phyloP scores from a whole-genome alignment of 2,888 invertebrate genomes.

The Malthinus flaveolus region DNA sequence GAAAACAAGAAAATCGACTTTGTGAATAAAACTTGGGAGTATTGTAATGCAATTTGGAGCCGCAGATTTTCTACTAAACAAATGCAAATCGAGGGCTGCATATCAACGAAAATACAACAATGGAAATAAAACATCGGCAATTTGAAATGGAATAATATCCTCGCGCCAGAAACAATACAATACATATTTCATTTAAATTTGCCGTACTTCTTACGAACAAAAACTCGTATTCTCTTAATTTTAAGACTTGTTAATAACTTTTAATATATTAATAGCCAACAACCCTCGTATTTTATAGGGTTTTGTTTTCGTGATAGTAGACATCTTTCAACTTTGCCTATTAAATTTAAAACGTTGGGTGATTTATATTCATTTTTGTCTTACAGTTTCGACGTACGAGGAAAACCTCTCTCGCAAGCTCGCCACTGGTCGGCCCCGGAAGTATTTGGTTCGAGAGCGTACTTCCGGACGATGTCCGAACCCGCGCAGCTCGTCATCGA shows the following conservation, averaged over 20 bases:
- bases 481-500: constrained; percentile 80
- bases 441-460: constrained; percentile 84
- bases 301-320: too few species aligned
- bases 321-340: too few species aligned
- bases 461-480: constrained; percentile 77
- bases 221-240: constrained; percentile 18
- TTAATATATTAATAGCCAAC: constrained; percentile 28
- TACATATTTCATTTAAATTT: constrained; percentile 29
- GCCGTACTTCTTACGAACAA: constrained; percentile 11
- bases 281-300: constrained; percentile 18
- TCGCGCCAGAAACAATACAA: constrained; percentile 24
- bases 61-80: constrained; percentile 32
- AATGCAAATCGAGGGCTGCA: constrained; percentile 40
- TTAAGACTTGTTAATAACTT: constrained; percentile 21
- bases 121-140: constrained; percentile 33
- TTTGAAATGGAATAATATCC: constrained; percentile 29
- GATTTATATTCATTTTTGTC: background rate
- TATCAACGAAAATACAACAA: constrained; percentile 41
- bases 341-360: background rate
- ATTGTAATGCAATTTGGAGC: constrained; percentile 36
- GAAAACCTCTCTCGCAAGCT: constrained; percentile 77
- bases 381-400: constrained; percentile 85
- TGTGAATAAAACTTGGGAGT: background rate
- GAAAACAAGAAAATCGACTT: constrained; percentile 15
- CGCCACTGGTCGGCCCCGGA: constrained; percentile 84